Evolutionary conservation across 1,140 invertebrate genomes (phyloP).

Genomic region (Pogonus chalceus): DNA sequence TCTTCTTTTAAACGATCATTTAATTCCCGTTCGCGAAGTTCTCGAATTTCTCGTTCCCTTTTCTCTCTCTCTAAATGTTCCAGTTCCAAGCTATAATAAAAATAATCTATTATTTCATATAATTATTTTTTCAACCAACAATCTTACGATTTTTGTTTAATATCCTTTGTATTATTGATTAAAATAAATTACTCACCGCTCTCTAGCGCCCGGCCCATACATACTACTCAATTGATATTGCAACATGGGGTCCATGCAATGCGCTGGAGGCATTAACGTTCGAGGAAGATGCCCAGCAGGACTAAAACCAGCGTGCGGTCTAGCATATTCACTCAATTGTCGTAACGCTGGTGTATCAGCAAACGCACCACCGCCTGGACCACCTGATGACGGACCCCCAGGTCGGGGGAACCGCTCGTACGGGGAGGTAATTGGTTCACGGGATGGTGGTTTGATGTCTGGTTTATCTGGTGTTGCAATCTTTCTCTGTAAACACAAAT

Average conservation of each 20-base stretch:
- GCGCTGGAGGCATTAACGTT: conserved; percentile 42
- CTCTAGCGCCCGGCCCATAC: conserved; percentile 64
- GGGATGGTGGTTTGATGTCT: conserved; percentile 61
- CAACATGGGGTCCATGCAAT: conserved; percentile 65
- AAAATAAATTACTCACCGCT: conserved; percentile 40
- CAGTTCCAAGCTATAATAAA: conserved; percentile 50
- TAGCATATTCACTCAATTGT: conserved; percentile 79
- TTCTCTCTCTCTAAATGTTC: conserved; percentile 77
- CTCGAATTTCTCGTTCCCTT: conserved; percentile 71
- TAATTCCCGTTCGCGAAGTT: conserved; percentile 73
- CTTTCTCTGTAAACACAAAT: conserved; percentile 44
- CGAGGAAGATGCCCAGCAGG: conserved; percentile 37
- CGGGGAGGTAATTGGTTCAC: conserved; percentile 60
- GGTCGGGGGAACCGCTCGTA: conserved; percentile 68
- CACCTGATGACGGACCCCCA: conserved; percentile 14
- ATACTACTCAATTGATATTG: conserved; percentile 58
- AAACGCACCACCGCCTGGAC: conserved; percentile 41
- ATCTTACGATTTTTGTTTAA: not conserved
- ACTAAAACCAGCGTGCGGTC: conserved; percentile 80
- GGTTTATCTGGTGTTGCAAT: conserved; percentile 72
- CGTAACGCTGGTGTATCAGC: conserved; percentile 85
- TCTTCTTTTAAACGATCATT: conserved; percentile 77
- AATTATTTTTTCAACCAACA: no score
- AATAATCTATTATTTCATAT: no score
- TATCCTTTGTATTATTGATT: not conserved